Evolutionary conservation across 2,888 invertebrate species (phyloP), one percentile per base, ranked within the genome.

Genomic region (Himalopsyche japonica): DNA sequence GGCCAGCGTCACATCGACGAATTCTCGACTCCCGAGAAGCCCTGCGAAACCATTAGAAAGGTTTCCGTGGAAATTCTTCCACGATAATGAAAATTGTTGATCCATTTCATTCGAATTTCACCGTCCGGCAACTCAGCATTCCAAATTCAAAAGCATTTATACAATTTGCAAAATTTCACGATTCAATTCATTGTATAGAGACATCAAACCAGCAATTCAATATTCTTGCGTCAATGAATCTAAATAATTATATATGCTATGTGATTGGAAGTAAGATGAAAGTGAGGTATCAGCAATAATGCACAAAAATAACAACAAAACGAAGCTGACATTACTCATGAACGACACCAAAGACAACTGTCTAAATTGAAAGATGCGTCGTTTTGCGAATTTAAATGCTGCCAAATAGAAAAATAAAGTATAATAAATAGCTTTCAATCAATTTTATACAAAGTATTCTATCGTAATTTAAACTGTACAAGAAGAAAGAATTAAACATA

Each of bases 31-130:
- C 87, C 93, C 93, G 86, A 94, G 90, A 89, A 94, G 90, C 88
- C 92, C 92, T 90, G 93, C 93, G 88, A 95, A 94, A 85, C 94
- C 95, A 89, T 93, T 93, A 88, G 94, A 93, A 88, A 95, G 92
- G 89, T 95, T 95, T 87, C 94, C 94, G 90, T 94, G 94, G 92
- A 95, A 95, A 91, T 95, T 95, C 89, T 95, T 95, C 95, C 95
- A 95, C 89, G 94, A 94, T 90, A 95, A 92, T 89, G 95, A 95
- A 89, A 94, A 94, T 90, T 94, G 94, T 64, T 85, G 85, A 81
- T 83, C 81, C 82, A 82, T 85, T 48, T 78, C 81, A 76, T 79
- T 64, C 43, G 37, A 77, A 49, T 48, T 27, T 20, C 57, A 57
- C 57, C 57, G 2, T 82, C 76, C 76, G 78, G 32, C 82, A 49